Base-by-base conservation (phyloP, 2,888 invertebrate species). In the Cheilosia urbana region DNA sequence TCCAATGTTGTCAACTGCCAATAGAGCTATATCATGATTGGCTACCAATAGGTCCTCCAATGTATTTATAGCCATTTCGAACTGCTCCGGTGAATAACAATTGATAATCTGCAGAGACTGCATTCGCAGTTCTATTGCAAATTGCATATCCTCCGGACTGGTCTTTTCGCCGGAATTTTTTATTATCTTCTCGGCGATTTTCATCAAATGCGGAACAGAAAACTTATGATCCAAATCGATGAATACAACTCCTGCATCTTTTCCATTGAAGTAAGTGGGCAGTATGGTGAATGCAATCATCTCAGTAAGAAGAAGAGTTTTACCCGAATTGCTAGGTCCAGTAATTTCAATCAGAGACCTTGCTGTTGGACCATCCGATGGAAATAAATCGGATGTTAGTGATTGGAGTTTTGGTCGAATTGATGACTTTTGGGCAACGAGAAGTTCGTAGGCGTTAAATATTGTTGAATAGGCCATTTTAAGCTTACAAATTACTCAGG, bases 201-300 rank as follows among this genome's bases (percentile, higher is more conserved):
- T 88, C 11, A 90, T 87, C 27, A 94, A 89, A 73, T 91, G 90
- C 73, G 69, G 72, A 5, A 87, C 53, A 15, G 88, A 82, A 30
- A 94, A 93, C 79, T 94, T 93, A 87, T 93, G 93, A 85, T 93
- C 93, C 1, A 93, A 92, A 87, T 94, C 93, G 53, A 94, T 90
- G 9, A 94, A 89, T 19, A 94, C 87, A 2, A 93, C 93, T 55
- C 91, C 90, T 24, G 92, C 90, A 72, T 92, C 89, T 30, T 93
- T 91, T 1, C 94, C 94, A 17, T 91, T 91, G 53, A 90, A 90
- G 11, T 85, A 84, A 13, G 88, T 80, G 0, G 93, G 93, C 13
- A 93, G 88, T 47, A 94, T 90, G 62, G 93, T 92, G 40, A 91
- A 92, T 0, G 92, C 92, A 55, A 94, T 89, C 13, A 94, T 89